Conservation (phyloP, 2,797 vertebrate species). For the Aphelocoma californica region DNA sequence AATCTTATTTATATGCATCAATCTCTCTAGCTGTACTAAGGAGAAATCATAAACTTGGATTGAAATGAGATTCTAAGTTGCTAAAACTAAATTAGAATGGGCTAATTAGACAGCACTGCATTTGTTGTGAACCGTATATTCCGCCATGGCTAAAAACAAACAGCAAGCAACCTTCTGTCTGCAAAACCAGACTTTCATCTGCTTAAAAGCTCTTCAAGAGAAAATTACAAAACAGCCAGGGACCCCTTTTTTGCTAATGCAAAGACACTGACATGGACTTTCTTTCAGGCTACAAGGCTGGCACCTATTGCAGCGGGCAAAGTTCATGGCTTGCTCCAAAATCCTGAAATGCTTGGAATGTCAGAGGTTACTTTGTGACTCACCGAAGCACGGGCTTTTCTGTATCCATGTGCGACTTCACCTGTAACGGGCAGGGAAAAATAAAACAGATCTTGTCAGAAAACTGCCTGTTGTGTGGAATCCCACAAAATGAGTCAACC, state of each 20-base stretch:
- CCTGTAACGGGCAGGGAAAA: slow-evolving; percentile 79
- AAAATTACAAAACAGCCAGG: not conserved
- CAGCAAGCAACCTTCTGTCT: not conserved
- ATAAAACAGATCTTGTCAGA: not conserved
- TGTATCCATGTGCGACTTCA: slow-evolving; percentile 88
- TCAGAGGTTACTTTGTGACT: slow-evolving; percentile 65
- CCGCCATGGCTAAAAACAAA: not conserved
- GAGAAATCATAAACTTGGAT: not conserved
- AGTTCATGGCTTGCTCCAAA: not conserved
- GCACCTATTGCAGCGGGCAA: not conserved
- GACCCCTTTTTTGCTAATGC: not conserved
- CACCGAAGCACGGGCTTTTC: slow-evolving; percentile 90
- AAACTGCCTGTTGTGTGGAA: not conserved
- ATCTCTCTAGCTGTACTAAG: not conserved
- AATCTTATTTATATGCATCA: not conserved
- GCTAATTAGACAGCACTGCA: not conserved
- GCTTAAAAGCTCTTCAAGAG: not conserved
- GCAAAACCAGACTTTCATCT: not conserved
- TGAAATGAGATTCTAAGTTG: not conserved
- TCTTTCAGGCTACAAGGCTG: not conserved
- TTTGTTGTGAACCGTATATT: not conserved
- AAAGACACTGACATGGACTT: not conserved
- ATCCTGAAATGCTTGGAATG: accelerated
- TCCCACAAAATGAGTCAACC: not conserved
- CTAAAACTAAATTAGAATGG: not conserved